Evolutionary conservation across 2,113 vertebrate genomes (phyloP), one percentile per base, ranked within the genome.

Genomic region (Syngnathus scovelli): DNA sequence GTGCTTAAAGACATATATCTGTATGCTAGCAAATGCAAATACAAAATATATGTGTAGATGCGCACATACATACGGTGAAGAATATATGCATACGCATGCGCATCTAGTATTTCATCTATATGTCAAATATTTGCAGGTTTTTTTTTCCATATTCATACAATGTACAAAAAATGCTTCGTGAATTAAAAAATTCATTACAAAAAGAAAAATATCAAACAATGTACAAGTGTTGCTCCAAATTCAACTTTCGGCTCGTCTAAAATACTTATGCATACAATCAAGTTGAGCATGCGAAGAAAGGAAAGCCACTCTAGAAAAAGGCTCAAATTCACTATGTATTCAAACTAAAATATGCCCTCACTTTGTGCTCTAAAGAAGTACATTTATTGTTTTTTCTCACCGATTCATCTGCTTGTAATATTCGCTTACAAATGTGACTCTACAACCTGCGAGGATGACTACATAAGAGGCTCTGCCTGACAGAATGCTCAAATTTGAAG

Each of bases 171-270:
- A 98, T 96, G 96, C 94, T 95, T 96, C 94, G 97, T 98, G 96
- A 99, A 97, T 98, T 98, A 98, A 98, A 99, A 88, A 99, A 99
- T 95, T 91, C 93, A 94, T 96, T 98, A 96, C 94, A 98, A 98
- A 98, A 91, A 91, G 93, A 58, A 36, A 55, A 95, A 95, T 98
- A 98, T 98, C 94, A 97, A 99, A 99, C 95, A 94, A 98, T 98
- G 94, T 98, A 98, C 94, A 98, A 96, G 93, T 94, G 93, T 90
- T 89, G 92, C 92, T 98, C 93, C 94, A 96, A 96, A 96, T 96
- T 95, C 92, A 95, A 94, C 93, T 95, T 94, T 89, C 77, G 76
- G 93, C 93, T 95, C 92, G 91, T 98, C 94, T 95, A 96, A 98
- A 99, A 98, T 98, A 95, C 94, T 93, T 96, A 95, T 96, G 96